Percentiles rank a stretch among this genome's conserved stretches.
phyloP scores from a whole-genome alignment of 2,888 invertebrate genomes.

The Stenchaetothrips biformis region DNA sequence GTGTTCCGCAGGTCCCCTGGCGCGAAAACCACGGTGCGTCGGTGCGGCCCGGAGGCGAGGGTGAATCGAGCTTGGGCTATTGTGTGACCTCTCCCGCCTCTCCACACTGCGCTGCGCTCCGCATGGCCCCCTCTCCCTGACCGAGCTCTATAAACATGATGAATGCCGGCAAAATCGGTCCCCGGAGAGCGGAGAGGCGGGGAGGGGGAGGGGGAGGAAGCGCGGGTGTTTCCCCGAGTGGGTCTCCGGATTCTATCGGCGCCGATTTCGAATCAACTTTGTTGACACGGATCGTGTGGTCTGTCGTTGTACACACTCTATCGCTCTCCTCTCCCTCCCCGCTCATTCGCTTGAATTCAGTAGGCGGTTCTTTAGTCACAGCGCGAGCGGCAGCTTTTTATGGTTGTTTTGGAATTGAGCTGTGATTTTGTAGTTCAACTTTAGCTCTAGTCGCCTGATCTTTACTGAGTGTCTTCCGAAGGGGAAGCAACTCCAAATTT shows the following conservation, averaged over 20 bases:
- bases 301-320: neutral
- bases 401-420: too few relatives aligned
- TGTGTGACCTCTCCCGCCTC: neutral
- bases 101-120: neutral
- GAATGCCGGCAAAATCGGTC: conserved; percentile 15
- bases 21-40: neutral
- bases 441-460: too few relatives aligned
- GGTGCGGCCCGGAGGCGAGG: neutral
- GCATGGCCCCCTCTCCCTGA: neutral
- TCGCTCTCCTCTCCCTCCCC: neutral
- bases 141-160: conserved; percentile 13
- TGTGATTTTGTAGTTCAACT: too few relatives aligned
- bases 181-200: neutral
- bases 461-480: too few relatives aligned
- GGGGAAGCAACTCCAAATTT: too few relatives aligned
- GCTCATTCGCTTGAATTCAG: neutral
- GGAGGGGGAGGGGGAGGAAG: too few relatives aligned
- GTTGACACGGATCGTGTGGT: neutral
- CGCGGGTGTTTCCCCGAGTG: neutral
- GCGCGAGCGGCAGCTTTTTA: too few relatives aligned
- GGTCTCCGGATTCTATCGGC: conserved; percentile 18
- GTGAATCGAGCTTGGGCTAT: neutral
- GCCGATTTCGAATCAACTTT: conserved; percentile 23
- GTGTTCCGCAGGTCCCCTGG: too few relatives aligned
- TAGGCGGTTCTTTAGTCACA: neutral